phyloP scores from a whole-genome alignment of 2,113 vertebrate species.

The Gasterosteus aculeatus region DNA sequence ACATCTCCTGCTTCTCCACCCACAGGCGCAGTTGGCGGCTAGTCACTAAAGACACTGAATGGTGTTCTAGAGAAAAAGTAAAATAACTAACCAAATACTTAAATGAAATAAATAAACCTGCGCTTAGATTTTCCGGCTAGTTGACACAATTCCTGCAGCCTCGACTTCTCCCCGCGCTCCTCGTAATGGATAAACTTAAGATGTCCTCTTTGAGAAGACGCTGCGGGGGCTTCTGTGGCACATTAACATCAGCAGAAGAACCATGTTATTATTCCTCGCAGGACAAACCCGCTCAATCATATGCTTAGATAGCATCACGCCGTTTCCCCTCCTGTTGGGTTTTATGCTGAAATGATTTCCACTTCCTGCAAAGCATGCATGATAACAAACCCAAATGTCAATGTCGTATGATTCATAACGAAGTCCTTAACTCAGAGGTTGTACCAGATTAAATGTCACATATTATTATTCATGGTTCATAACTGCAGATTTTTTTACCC shows the following conservation, averaged over 20 bases:
- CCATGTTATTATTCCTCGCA: conserved; percentile 51
- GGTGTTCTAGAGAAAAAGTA: neutral
- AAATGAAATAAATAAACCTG: conserved; percentile 51
- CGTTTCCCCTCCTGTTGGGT: conserved; percentile 33
- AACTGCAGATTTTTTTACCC: conserved; percentile 7
- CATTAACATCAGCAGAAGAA: conserved; percentile 39
- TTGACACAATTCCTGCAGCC: conserved; percentile 45
- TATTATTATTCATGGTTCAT: conserved; percentile 49
- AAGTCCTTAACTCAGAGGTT: conserved; percentile 34
- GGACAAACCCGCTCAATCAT: conserved; percentile 61
- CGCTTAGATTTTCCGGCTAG: conserved; percentile 26
- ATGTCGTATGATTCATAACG: conserved; percentile 48
- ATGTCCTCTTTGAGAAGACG: conserved; percentile 28
- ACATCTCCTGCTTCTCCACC: conserved; percentile 9
- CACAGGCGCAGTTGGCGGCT: conserved; percentile 18
- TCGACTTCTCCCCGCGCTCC: conserved; percentile 5
- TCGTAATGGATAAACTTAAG: conserved; percentile 52
- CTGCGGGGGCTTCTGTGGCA: conserved; percentile 37
- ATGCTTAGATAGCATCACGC: conserved; percentile 50
- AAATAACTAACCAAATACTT: conserved; percentile 9
- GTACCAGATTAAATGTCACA: conserved; percentile 55
- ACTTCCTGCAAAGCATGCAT: conserved; percentile 51
- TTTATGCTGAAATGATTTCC: conserved; percentile 40
- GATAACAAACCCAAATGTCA: conserved; percentile 64
- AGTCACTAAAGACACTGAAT: conserved; percentile 24